Evolutionary conservation across 2,113 vertebrate genomes (phyloP).

Genomic region (Bos javanicus): DNA sequence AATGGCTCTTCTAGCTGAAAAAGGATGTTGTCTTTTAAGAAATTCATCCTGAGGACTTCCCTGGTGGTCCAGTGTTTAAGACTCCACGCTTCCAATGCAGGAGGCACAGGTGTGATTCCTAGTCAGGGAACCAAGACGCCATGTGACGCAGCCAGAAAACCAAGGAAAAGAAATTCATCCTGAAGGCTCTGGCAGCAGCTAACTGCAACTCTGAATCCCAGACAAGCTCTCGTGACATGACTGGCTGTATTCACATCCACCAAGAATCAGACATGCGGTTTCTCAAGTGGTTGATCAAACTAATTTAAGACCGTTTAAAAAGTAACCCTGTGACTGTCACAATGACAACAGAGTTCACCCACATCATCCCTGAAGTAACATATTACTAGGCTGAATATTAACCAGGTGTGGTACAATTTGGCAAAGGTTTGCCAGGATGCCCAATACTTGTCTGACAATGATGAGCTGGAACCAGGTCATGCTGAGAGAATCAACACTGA

Average conservation of each 20-base stretch:
- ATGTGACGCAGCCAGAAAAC: not conserved
- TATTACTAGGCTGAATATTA: not conserved
- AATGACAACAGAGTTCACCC: not conserved
- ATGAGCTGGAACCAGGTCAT: not conserved
- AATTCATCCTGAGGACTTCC: not conserved
- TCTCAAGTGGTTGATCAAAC: not conserved
- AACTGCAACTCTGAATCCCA: not conserved
- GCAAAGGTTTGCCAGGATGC: not conserved
- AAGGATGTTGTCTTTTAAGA: not conserved
- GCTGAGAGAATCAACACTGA: not conserved
- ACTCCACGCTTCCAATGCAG: fast-evolving
- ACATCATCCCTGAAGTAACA: not conserved
- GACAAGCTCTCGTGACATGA: not conserved
- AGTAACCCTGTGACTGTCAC: not conserved
- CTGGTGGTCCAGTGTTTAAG: not conserved
- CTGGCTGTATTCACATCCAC: not conserved
- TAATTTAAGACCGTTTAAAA: not conserved
- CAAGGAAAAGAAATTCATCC: not conserved
- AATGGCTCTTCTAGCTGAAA: not conserved
- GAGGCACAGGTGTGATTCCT: not conserved
- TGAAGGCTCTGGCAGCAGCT: not conserved
- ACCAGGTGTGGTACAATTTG: not conserved
- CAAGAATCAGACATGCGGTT: not conserved
- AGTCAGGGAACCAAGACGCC: not conserved
- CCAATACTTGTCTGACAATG: not conserved